A percentile compares a stretch with the other conserved stretches of the same genome.
phyloP scores from a whole-genome alignment of 2,797 vertebrate species.

The Xenopus petersii region DNA sequence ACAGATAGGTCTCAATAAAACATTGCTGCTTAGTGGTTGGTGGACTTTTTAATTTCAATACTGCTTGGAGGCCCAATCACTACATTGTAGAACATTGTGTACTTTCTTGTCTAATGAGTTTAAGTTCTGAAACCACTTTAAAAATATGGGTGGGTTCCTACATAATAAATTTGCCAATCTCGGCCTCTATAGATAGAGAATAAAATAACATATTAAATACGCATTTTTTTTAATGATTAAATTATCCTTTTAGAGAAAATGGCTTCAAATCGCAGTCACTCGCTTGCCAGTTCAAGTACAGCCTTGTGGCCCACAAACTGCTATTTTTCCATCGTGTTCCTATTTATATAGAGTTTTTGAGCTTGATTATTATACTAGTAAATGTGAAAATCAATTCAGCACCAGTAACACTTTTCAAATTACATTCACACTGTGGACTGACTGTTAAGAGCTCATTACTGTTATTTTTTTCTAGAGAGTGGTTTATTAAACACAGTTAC shows the following conservation, averaged over 20 bases:
- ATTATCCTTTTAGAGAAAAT: slow-evolving; percentile 21
- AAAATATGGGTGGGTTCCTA: no score
- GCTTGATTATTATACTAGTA: slow-evolving; percentile 97
- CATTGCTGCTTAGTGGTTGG: no score
- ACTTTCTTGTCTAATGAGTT: no score
- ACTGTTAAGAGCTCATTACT: slow-evolving; percentile 99
- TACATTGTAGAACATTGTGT: no score
- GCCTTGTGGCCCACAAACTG: slow-evolving; percentile 18
- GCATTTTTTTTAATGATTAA: background rate
- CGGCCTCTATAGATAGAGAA: no score
- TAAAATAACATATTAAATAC: no score
- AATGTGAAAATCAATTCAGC: slow-evolving; percentile 87
- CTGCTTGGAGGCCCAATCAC: no score
- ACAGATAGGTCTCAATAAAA: no score
- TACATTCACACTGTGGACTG: slow-evolving; percentile 92
- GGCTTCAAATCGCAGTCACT: background rate
- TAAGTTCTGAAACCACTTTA: no score
- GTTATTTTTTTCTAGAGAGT: slow-evolving; percentile 97
- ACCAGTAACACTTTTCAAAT: slow-evolving; percentile 88
- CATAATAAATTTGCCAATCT: no score
- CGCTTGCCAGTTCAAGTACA: slow-evolving; percentile 25
- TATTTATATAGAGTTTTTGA: slow-evolving; percentile 75
- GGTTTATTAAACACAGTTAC: slow-evolving; percentile 99
- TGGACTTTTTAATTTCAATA: no score
- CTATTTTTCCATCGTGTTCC: slow-evolving; percentile 67